These are phyloP conservation scores for Chiroxiphia lanceolata DNA, from an alignment of 2,797 vertebrate species.

Conservation along the genomic window DNA sequence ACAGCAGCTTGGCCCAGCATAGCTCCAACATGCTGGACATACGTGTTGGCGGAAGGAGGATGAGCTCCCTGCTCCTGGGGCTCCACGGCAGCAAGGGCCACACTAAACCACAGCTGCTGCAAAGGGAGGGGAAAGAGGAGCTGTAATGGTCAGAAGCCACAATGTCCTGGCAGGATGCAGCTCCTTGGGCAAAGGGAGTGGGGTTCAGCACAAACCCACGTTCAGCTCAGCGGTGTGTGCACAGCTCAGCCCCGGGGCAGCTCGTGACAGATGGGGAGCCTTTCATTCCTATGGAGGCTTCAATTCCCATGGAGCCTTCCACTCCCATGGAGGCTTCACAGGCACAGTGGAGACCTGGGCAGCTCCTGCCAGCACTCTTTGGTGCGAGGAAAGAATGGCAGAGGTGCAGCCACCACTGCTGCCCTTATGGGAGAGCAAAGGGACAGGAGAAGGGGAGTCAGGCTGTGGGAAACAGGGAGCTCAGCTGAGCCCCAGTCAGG, in stretches of 20 bases:
- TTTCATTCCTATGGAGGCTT: neutral
- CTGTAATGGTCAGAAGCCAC: neutral
- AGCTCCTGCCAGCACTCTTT: neutral
- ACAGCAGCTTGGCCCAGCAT: neutral
- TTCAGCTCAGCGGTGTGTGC: neutral
- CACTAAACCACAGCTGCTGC: neutral
- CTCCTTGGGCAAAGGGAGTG: neutral
- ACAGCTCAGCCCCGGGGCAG: neutral
- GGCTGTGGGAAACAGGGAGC: neutral
- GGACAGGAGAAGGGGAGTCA: neutral
- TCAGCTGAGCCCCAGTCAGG: neutral
- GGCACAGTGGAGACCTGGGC: accelerated
- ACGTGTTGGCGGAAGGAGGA: accelerated
- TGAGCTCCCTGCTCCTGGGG: neutral
- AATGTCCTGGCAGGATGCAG: neutral
- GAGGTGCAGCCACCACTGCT: neutral
- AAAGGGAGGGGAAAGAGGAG: neutral
- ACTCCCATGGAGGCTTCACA: neutral
- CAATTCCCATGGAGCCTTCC: neutral
- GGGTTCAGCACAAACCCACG: neutral
- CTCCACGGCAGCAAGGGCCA: neutral
- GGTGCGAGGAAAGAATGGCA: neutral
- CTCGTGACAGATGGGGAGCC: neutral
- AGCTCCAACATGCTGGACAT: neutral
- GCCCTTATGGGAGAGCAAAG: neutral